phyloP scores from a whole-genome alignment of 2,888 invertebrate genomes.

The Alloscopus bannaensis region DNA sequence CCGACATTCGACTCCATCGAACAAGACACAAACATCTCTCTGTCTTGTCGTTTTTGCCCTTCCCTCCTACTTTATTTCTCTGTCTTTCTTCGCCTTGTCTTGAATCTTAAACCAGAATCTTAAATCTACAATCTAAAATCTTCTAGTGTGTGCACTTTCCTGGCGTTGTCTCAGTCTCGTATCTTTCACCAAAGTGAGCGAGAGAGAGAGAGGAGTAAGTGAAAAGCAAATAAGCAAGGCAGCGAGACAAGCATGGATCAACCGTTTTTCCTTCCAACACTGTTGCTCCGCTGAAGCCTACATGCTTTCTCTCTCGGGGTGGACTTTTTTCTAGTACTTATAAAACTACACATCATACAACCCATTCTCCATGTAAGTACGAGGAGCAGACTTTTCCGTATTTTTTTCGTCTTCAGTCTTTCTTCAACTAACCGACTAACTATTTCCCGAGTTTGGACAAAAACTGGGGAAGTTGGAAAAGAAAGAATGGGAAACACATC shows the following conservation, averaged over 20 bases:
- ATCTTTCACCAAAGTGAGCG: too few relatives aligned
- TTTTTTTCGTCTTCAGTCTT: conserved; percentile 10
- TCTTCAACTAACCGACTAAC: conserved; percentile 48
- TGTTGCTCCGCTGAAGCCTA: conserved; percentile 51
- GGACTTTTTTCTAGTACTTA: not conserved
- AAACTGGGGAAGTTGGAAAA: conserved; percentile 1
- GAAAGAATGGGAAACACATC: conserved; percentile 5
- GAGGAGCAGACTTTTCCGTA: not conserved
- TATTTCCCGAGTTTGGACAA: conserved; percentile 30
- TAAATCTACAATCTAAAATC: conserved; percentile 52
- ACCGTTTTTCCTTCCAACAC: conserved; percentile 23
- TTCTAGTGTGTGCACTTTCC: conserved; percentile 18
- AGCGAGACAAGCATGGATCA: conserved; percentile 32
- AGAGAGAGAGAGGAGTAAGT: conserved; percentile 21
- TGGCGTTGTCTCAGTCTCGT: conserved; percentile 19
- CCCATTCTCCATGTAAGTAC: not conserved
- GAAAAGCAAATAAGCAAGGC: conserved; percentile 16
- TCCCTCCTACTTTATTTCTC: conserved; percentile 3
- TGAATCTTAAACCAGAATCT: conserved; percentile 47
- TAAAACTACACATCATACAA: not conserved
- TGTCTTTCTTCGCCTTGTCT: conserved; percentile 16
- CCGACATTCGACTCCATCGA: conserved; percentile 42
- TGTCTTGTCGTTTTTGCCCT: conserved; percentile 17
- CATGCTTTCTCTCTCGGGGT: conserved; percentile 20
- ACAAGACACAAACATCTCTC: conserved; percentile 50